Percentiles rank a stretch among this genome's conserved stretches.
phyloP scores from a whole-genome alignment of 2,888 invertebrate species.

The Tortrix viridana region DNA sequence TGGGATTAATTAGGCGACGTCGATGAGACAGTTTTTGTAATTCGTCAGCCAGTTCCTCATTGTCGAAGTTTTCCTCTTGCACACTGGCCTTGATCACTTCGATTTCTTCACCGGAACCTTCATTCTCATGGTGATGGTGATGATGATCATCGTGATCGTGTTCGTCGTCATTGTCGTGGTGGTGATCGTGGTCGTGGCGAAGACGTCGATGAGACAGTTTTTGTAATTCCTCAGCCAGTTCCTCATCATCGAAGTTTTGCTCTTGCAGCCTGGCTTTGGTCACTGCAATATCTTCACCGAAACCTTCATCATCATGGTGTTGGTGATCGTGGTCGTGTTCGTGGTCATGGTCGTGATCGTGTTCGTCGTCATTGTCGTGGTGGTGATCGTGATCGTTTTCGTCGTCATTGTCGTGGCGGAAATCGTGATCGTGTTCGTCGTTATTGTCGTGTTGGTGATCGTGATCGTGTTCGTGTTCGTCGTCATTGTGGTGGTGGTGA shows the following conservation, averaged over 20 bases:
- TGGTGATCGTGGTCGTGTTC: constrained; percentile 2
- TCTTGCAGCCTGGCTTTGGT: constrained; percentile 10
- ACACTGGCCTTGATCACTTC: neutral
- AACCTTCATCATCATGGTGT: constrained; percentile 19
- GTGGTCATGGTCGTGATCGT: neutral
- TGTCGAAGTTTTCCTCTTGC: constrained; percentile 17
- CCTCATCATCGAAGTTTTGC: constrained; percentile 12
- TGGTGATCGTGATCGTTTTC: constrained; percentile 22
- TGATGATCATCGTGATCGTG: constrained; percentile 20
- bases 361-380: constrained; percentile 8
- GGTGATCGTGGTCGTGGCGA: constrained; percentile 16
- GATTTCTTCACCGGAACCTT: constrained; percentile 13
- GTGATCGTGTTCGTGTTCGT: constrained; percentile 15
- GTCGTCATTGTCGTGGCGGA: constrained; percentile 8
- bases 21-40: neutral
- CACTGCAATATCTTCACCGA: constrained; percentile 2
- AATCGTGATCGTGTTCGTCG: constrained; percentile 12
- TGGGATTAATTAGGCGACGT: constrained; percentile 4
- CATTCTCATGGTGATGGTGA: constrained; percentile 18
- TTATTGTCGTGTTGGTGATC: constrained; percentile 14
- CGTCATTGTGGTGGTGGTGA: constrained; percentile 6
- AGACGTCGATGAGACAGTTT: too few species aligned
- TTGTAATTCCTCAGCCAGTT: constrained; percentile 23
- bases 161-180: constrained; percentile 15
- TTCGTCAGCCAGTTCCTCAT: constrained; percentile 25